These are phyloP conservation scores for Leptinotarsa texana DNA, from an alignment of 1,140 invertebrate species.

Conservation along the genomic window DNA sequence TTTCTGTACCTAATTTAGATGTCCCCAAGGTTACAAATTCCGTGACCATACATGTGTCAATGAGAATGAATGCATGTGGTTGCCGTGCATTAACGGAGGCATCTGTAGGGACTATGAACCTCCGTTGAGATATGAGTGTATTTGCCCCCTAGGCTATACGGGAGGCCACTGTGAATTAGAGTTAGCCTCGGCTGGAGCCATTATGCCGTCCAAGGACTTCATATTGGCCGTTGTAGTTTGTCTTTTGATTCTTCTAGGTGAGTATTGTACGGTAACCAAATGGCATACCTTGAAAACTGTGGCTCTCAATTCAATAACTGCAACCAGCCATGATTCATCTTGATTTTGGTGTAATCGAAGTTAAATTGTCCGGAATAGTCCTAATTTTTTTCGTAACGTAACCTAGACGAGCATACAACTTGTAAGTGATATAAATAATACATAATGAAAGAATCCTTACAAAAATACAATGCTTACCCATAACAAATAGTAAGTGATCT, in stretches of 20 bases:
- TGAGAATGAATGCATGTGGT: slow-evolving; percentile 74
- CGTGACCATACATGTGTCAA: slow-evolving; percentile 69
- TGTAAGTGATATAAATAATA: too few relatives aligned
- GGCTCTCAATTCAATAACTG: too few relatives aligned
- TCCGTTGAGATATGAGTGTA: slow-evolving; percentile 72
- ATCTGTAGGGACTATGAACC: slow-evolving; percentile 71
- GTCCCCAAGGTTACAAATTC: slow-evolving; percentile 69
- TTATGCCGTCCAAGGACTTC: slow-evolving; percentile 80
- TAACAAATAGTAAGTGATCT: too few relatives aligned
- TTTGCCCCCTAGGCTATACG: slow-evolving; percentile 74
- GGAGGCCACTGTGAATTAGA: slow-evolving; percentile 80
- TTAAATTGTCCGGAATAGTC: too few relatives aligned
- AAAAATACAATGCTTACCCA: too few relatives aligned
- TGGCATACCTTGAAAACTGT: too few relatives aligned
- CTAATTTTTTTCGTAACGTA: too few relatives aligned
- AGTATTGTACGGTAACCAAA: slow-evolving; percentile 52
- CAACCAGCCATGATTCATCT: too few relatives aligned
- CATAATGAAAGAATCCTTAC: too few relatives aligned
- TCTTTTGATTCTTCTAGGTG: slow-evolving; percentile 76
- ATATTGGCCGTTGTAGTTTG: slow-evolving; percentile 79
- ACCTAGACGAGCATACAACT: too few relatives aligned
- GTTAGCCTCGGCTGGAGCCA: slow-evolving; percentile 72
- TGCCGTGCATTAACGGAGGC: slow-evolving; percentile 75
- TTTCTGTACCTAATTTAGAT: slow-evolving; percentile 60
- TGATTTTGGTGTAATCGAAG: too few relatives aligned